Percentiles rank a stretch among this genome's conserved stretches.
phyloP scores from a whole-genome alignment of 2,888 invertebrate genomes.

The Epirrita christyi region DNA sequence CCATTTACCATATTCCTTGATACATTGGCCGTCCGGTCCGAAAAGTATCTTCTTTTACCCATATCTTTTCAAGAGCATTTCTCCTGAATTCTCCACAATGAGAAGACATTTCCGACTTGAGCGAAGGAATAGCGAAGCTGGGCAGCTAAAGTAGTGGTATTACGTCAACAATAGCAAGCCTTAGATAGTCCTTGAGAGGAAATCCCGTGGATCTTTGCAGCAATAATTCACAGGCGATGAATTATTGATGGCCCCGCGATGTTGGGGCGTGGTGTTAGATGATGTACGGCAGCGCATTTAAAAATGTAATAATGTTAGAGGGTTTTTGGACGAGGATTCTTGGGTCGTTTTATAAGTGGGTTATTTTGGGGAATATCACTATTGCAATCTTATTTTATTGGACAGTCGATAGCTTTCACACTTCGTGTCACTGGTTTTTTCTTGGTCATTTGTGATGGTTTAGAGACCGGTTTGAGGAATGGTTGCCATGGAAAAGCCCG shows the following conservation, averaged over 20 bases:
- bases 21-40: not conserved
- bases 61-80: slow-evolving; percentile 7
- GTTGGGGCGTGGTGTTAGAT: slow-evolving; percentile 34
- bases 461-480: no score
- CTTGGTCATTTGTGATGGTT: no score
- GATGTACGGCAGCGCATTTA: slow-evolving; percentile 32
- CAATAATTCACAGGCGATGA: slow-evolving; percentile 70
- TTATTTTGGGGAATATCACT: not conserved
- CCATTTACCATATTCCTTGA: no score
- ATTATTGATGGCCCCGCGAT: slow-evolving; percentile 68
- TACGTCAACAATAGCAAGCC: slow-evolving; percentile 29
- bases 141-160: slow-evolving; percentile 28
- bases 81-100: slow-evolving; percentile 16
- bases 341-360: no score
- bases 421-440: no score
- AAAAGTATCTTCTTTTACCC: slow-evolving; percentile 23
- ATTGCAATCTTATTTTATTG: no score
- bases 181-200: slow-evolving; percentile 47
- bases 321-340: slow-evolving; percentile 1
- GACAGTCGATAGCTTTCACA: no score
- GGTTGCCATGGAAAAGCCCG: no score
- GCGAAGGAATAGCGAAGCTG: slow-evolving; percentile 2
- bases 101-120: slow-evolving; percentile 19
- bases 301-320: slow-evolving; percentile 25
- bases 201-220: slow-evolving; percentile 61